Evolutionary conservation across 2,888 invertebrate species (phyloP).

Genomic region (Lasioglossum vierecki): DNA sequence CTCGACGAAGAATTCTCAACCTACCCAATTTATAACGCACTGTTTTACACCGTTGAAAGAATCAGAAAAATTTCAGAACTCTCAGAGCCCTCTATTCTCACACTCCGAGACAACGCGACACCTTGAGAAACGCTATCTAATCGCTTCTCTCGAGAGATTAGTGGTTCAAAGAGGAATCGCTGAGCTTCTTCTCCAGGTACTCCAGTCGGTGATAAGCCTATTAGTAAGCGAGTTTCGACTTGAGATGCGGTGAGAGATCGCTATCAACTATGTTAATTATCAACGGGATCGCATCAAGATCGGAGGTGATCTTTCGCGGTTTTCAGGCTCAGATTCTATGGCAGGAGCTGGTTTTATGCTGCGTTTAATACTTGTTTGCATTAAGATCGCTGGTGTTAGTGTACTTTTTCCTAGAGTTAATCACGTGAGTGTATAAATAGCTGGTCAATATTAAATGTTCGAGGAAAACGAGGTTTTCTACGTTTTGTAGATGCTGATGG

Average conservation of each 20-base stretch:
- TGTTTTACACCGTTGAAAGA: too few relatives aligned
- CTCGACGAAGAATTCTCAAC: not conserved
- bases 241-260: not conserved
- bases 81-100: not conserved
- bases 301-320: not conserved
- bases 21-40: not conserved
- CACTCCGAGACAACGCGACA: not conserved
- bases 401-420: not conserved
- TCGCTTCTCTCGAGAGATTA: not conserved
- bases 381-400: not conserved
- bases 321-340: not conserved
- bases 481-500: not conserved
- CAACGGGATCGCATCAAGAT: not conserved
- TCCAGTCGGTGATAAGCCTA: not conserved
- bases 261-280: constrained; percentile 1
- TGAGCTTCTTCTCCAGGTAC: not conserved
- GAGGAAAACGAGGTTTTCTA: not conserved
- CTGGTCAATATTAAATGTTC: not conserved
- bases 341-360: not conserved
- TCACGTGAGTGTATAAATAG: not conserved
- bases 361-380: not conserved
- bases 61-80: not conserved
- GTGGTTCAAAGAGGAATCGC: not conserved
- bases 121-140: not conserved
- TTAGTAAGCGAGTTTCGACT: not conserved